Evolutionary conservation across 2,888 invertebrate genomes (phyloP).

Genomic region (Oscheius onirici): DNA sequence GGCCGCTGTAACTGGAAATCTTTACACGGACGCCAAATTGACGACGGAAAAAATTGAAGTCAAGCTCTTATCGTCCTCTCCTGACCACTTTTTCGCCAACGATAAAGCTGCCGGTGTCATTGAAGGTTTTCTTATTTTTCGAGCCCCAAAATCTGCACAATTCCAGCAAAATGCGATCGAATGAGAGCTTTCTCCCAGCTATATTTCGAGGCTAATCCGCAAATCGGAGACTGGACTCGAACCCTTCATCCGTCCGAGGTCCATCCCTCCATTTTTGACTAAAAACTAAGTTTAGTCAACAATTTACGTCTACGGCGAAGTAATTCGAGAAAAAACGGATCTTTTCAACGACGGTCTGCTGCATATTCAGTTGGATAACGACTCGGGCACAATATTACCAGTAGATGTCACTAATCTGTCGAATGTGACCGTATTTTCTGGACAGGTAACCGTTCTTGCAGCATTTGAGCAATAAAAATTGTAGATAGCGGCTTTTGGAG

Average conservation of each 20-base stretch:
- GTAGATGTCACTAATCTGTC: conserved; percentile 39
- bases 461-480: neutral
- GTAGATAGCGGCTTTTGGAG: conserved; percentile 40
- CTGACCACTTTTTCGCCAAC: neutral
- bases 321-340: conserved; percentile 38
- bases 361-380: conserved; percentile 43
- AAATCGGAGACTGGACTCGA: conserved; percentile 16
- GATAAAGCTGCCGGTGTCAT: conserved; percentile 27
- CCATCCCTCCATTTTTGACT: neutral
- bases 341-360: conserved; percentile 35
- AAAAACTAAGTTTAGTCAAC: conserved; percentile 20
- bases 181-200: conserved; percentile 6
- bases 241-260: neutral
- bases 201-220: neutral
- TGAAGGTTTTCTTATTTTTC: conserved; percentile 17
- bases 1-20: neutral
- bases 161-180: conserved; percentile 24
- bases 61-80: neutral
- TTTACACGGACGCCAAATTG: neutral
- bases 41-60: neutral
- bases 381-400: conserved; percentile 40
- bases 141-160: neutral
- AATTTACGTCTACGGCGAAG: conserved; percentile 45
- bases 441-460: conserved; percentile 28
- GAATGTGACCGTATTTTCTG: conserved; percentile 41